Conservation (phyloP, 2,888 invertebrate species). For the Parapristionchus giblindavisi region DNA sequence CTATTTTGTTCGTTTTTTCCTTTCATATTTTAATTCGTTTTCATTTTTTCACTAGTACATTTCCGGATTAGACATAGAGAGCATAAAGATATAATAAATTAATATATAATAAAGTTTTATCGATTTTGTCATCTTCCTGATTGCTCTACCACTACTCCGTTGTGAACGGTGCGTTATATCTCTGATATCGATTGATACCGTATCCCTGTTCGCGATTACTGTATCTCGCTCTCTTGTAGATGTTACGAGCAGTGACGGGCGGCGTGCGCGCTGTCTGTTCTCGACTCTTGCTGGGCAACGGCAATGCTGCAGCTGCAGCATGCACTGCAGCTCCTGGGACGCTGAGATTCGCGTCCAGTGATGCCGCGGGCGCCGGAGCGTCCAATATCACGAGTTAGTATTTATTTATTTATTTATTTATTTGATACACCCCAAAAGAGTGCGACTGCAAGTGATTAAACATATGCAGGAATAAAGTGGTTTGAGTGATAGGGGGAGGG, state of each 20-base stretch:
- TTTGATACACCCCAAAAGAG: too few species aligned
- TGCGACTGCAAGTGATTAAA: too few species aligned
- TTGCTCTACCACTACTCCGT: conserved; percentile 5
- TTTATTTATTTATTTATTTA: too few species aligned
- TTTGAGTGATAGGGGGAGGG: neutral
- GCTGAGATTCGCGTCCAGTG: neutral
- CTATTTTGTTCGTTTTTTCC: too few species aligned
- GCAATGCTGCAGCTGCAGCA: conserved; percentile 12
- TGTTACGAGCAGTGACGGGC: conserved; percentile 31
- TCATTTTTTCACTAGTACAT: too few species aligned
- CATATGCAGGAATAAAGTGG: too few species aligned
- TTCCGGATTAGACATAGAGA: too few species aligned
- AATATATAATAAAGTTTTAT: conserved; percentile 26
- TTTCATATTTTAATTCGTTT: too few species aligned
- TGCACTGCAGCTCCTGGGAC: neutral
- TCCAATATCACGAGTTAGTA: too few species aligned
- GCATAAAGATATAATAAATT: too few species aligned
- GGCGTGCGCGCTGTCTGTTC: conserved; percentile 31
- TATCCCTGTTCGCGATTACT: neutral
- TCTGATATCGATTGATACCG: neutral
- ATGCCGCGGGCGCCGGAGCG: neutral
- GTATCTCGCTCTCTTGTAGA: neutral
- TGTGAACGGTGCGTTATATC: neutral
- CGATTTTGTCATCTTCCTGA: neutral
- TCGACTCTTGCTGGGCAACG: conserved; percentile 25